Percentiles rank a stretch among this genome's conserved stretches.
These are phyloP conservation scores for Stichodactyla mertensii DNA, from an alignment of 64 coral and sea anemone species.

Conservation along the genomic window DNA sequence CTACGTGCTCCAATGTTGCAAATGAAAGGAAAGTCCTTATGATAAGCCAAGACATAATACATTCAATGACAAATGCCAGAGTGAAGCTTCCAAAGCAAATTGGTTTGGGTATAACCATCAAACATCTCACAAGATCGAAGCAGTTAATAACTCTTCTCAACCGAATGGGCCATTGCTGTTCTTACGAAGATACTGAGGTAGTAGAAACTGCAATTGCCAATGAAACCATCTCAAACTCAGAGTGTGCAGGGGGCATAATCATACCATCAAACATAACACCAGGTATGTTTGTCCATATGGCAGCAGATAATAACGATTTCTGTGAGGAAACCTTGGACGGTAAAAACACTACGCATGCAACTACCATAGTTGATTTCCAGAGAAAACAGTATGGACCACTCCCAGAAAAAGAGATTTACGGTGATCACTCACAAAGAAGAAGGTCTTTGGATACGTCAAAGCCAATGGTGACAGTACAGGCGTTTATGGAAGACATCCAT, in stretches of 20 bases:
- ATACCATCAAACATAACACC: slow-evolving; percentile 50
- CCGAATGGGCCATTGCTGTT: slow-evolving; percentile 45
- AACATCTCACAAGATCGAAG: slow-evolving; percentile 40
- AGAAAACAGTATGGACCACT: slow-evolving; percentile 7
- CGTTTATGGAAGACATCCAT: background rate
- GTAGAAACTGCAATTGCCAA: slow-evolving; percentile 70
- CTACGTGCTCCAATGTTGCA: background rate
- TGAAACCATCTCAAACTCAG: slow-evolving; percentile 50
- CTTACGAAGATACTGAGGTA: slow-evolving; percentile 18
- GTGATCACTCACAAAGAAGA: slow-evolving; percentile 25
- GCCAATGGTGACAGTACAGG: background rate
- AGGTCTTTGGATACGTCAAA: background rate
- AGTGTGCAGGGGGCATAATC: slow-evolving; percentile 29
- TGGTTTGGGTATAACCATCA: slow-evolving; percentile 29
- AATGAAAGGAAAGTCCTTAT: slow-evolving; percentile 15
- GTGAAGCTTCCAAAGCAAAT: slow-evolving; percentile 39
- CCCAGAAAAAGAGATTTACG: slow-evolving; percentile 2
- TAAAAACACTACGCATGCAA: slow-evolving; percentile 46
- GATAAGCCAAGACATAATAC: slow-evolving; percentile 30
- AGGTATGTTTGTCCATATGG: slow-evolving; percentile 42
- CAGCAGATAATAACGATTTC: slow-evolving; percentile 51
- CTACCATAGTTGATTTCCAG: slow-evolving; percentile 37
- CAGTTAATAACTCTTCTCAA: slow-evolving; percentile 33
- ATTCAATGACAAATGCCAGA: background rate
- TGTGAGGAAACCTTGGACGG: slow-evolving; percentile 53